Evolutionary conservation across 2,888 invertebrate genomes (phyloP).

Genomic region (Zaprionus bogoriensis): DNA sequence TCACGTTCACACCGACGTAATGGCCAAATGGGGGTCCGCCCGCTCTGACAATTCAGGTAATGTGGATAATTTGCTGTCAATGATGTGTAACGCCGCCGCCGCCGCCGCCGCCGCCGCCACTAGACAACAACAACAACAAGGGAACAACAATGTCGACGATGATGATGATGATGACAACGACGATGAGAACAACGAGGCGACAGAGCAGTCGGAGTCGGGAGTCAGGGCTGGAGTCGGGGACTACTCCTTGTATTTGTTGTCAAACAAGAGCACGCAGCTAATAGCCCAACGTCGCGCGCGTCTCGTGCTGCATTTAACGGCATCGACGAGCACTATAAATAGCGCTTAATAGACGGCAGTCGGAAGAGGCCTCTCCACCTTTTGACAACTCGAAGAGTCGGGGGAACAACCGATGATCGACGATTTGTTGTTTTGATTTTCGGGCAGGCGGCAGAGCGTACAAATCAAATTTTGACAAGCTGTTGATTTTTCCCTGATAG

Average conservation of each 20-base stretch:
- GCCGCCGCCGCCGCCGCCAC: constrained; percentile 8
- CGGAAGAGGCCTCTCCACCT: background rate
- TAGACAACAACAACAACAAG: constrained; percentile 10
- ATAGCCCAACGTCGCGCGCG: constrained; percentile 48
- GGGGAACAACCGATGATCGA: constrained; percentile 53
- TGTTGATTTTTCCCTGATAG: constrained; percentile 47
- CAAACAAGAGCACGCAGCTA: constrained; percentile 71
- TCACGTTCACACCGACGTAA: constrained; percentile 78
- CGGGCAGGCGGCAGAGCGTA: constrained; percentile 50
- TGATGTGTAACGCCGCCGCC: constrained; percentile 79
- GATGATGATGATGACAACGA: constrained; percentile 12
- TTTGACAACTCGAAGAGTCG: constrained; percentile 24
- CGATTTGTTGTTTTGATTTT: constrained; percentile 73
- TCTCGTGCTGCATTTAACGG: constrained; percentile 65
- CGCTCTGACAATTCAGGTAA: constrained; percentile 81
- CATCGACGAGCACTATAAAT: constrained; percentile 62
- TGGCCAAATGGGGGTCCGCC: constrained; percentile 65
- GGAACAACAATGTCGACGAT: background rate
- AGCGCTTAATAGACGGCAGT: constrained; percentile 32
- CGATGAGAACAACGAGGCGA: constrained; percentile 1
- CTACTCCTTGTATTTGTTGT: constrained; percentile 73
- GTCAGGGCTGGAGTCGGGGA: background rate
- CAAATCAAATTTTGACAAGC: constrained; percentile 75
- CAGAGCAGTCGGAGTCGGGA: background rate
- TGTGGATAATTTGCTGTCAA: constrained; percentile 82